Conservation (phyloP, 2,797 vertebrate genomes). For the Diplodus sargus region DNA sequence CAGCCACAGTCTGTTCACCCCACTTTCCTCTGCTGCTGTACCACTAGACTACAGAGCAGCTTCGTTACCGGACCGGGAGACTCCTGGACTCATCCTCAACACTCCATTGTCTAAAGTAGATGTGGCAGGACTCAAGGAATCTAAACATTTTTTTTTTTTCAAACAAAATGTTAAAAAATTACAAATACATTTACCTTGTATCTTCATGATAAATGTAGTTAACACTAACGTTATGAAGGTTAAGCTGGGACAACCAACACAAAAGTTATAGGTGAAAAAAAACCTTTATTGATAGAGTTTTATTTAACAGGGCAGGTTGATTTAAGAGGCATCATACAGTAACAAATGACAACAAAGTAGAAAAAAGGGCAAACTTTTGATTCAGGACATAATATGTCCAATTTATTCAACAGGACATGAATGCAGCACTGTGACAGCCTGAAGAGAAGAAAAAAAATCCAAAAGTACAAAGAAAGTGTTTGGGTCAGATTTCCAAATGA, state of each 20-base stretch:
- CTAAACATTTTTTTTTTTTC: too few relatives aligned
- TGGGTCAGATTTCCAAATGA: background rate
- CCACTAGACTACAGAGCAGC: too few relatives aligned
- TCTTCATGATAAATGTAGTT: background rate
- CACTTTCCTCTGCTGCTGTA: too few relatives aligned
- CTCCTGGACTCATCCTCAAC: too few relatives aligned
- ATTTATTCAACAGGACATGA: conserved; percentile 5
- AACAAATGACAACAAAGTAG: conserved; percentile 37
- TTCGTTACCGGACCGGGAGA: too few relatives aligned
- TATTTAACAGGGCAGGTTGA: conserved; percentile 30
- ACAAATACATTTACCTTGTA: too few relatives aligned
- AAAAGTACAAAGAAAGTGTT: conserved; percentile 25
- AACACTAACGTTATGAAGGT: background rate
- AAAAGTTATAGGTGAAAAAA: conserved; percentile 33
- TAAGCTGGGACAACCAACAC: conserved; percentile 10
- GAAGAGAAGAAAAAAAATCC: conserved; percentile 33
- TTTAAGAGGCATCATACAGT: conserved; percentile 45
- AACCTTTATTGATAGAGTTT: conserved; percentile 49
- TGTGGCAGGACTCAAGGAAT: too few relatives aligned
- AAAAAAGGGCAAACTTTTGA: conserved; percentile 9
- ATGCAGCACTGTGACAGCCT: conserved; percentile 21
- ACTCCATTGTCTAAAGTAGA: too few relatives aligned
- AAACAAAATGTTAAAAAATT: too few relatives aligned
- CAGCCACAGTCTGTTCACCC: too few relatives aligned
- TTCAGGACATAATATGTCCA: conserved; percentile 23